A percentile compares a stretch with the other conserved stretches of the same genome.
These are phyloP conservation scores for Stichopus horrens DNA, from an alignment of 53 echinoderm and acorn worm genomes.

Conservation along the genomic window DNA sequence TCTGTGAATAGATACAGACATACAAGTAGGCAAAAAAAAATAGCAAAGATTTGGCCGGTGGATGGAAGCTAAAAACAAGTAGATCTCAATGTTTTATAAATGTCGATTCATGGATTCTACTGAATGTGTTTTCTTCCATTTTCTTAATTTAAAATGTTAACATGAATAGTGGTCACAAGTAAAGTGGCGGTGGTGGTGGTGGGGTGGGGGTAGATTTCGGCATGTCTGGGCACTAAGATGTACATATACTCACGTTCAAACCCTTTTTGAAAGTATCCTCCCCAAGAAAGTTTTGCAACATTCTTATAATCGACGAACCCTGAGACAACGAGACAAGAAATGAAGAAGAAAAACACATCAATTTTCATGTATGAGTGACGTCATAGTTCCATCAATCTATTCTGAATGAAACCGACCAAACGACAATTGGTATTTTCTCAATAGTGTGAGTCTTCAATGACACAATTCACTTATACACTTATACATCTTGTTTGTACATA, in stretches of 20 bases:
- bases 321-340: conserved; percentile 44
- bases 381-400: too few species aligned
- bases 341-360: not conserved
- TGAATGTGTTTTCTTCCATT: not conserved
- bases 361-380: too few species aligned
- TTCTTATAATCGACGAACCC: conserved; percentile 84
- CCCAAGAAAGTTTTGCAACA: conserved; percentile 80
- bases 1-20: conserved; percentile 40
- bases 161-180: not conserved
- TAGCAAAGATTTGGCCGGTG: too few species aligned
- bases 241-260: conserved; percentile 59
- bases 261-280: conserved; percentile 71
- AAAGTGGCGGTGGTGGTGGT: not conserved
- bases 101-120: not conserved
- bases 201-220: too few species aligned
- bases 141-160: not conserved
- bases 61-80: too few species aligned
- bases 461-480: too few species aligned
- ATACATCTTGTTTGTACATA: too few species aligned
- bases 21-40: too few species aligned
- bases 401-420: too few species aligned
- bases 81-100: too few species aligned
- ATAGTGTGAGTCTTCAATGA: too few species aligned
- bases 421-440: too few species aligned
- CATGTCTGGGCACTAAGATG: not conserved